Conservation (phyloP, 2,888 invertebrate species). For the Limnephilus lunatus region DNA sequence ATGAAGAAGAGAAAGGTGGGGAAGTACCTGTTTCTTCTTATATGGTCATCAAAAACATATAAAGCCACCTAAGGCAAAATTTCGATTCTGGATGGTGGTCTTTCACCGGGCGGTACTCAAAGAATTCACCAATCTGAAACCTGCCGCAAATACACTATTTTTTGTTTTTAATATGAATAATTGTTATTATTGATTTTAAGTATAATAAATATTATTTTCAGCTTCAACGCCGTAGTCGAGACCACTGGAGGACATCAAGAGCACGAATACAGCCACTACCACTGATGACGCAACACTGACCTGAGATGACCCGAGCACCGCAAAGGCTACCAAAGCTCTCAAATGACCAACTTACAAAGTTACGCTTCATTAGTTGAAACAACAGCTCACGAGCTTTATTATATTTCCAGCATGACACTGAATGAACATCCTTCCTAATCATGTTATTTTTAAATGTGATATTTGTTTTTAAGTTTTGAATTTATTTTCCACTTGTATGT, state of each 20-base stretch:
- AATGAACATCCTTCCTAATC: not conserved
- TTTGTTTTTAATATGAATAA: no score
- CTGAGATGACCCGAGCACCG: constrained; percentile 5
- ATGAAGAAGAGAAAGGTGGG: no score
- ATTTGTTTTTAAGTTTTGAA: constrained; percentile 16
- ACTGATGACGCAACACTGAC: constrained; percentile 9
- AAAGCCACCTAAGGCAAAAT: no score
- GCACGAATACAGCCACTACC: constrained; percentile 50
- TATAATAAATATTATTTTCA: constrained; percentile 60
- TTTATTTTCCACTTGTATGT: not conserved
- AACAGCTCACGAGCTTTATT: not conserved
- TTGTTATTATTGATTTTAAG: no score
- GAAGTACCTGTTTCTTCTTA: no score
- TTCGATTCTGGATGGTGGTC: no score
- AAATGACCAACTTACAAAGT: not conserved
- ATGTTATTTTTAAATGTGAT: constrained; percentile 24
- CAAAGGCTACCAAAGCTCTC: not conserved
- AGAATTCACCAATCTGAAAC: no score
- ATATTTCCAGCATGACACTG: constrained; percentile 3
- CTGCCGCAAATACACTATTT: no score
- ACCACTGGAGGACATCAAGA: constrained; percentile 68
- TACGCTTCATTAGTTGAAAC: not conserved
- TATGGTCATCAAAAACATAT: no score
- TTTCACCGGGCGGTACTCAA: no score
- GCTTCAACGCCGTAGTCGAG: constrained; percentile 72